phyloP scores from a whole-genome alignment of 1,140 invertebrate species.

The Kradibia gibbosae region DNA sequence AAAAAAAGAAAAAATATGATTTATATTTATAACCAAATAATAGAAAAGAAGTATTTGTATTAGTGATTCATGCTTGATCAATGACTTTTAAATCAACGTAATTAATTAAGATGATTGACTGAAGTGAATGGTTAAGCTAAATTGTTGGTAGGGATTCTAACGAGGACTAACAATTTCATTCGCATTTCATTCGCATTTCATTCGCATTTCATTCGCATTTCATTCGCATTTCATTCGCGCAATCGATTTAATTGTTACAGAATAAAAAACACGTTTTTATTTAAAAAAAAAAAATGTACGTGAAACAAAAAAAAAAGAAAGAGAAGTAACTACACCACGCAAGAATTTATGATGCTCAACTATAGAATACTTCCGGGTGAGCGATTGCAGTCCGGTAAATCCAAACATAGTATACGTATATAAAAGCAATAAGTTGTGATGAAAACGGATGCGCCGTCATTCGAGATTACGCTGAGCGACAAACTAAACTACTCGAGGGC shows the following conservation, averaged over 20 bases:
- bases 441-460: not conserved
- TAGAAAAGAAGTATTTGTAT: not conserved
- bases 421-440: not conserved
- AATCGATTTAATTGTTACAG: no score
- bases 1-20: not conserved
- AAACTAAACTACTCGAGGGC: not conserved
- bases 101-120: slow-evolving; percentile 1
- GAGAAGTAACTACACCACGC: not conserved
- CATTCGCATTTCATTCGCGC: no score
- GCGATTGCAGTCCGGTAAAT: not conserved
- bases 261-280: slow-evolving; percentile 1
- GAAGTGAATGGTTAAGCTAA: not conserved
- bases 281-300: no score
- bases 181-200: not conserved
- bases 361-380: not conserved
- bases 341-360: not conserved
- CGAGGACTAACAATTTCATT: not conserved
- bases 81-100: not conserved
- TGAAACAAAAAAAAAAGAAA: no score
- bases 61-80: not conserved
- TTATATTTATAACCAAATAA: not conserved
- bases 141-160: not conserved
- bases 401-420: not conserved
- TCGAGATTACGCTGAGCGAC: not conserved
- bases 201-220: not conserved